A percentile compares a stretch with the other conserved stretches of the same genome.
Evolutionary conservation across 2,888 invertebrate species (phyloP).

Genomic region (Sabellastarte sp.): DNA sequence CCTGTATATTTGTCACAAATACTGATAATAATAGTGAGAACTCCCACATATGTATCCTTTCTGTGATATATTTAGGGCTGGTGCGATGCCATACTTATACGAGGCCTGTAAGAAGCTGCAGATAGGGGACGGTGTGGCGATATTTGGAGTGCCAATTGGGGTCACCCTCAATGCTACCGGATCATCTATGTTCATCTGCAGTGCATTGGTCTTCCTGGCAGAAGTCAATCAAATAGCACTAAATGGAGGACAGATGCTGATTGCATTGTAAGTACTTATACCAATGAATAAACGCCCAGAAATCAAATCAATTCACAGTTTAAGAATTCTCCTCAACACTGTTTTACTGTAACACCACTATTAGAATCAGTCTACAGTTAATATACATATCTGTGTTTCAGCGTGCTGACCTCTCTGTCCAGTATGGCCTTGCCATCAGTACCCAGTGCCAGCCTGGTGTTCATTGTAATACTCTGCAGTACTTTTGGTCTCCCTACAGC

Average conservation of each 20-base stretch:
- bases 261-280: neutral
- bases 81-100: constrained; percentile 1
- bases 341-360: no score
- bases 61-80: neutral
- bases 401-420: neutral
- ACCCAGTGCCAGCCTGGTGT: constrained; percentile 1
- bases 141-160: neutral
- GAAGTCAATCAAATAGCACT: neutral
- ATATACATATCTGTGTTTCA: no score
- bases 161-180: neutral
- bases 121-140: neutral
- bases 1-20: no score
- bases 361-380: no score
- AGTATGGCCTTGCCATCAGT: neutral
- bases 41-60: no score
- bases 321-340: no score
- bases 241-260: neutral
- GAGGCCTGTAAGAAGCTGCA: neutral
- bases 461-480: constrained; percentile 1
- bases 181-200: neutral
- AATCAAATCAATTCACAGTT: no score
- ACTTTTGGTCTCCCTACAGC: neutral
- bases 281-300: no score
- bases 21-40: no score
- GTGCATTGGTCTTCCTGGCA: neutral